Conservation (phyloP, 2,113 vertebrate genomes). For the Arothron firmamentum region DNA sequence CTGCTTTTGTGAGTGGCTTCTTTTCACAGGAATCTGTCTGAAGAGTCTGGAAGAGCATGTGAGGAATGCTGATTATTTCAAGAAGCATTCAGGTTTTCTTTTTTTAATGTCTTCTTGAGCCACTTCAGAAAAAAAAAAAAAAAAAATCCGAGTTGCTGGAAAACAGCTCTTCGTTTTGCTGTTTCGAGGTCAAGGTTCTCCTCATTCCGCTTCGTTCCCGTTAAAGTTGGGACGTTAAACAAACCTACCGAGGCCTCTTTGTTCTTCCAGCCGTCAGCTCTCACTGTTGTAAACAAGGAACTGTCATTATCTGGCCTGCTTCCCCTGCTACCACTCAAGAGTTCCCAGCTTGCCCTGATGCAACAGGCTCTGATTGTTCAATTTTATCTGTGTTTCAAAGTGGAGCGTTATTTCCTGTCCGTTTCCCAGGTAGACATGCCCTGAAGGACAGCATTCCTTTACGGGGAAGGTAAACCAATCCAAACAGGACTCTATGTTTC, state of each 20-base stretch:
- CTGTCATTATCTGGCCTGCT: slow-evolving; percentile 23
- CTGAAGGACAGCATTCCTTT: slow-evolving; percentile 24
- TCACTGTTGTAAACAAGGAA: slow-evolving; percentile 39
- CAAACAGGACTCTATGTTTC: neutral
- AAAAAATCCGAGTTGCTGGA: slow-evolving; percentile 2
- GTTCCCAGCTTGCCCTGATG: slow-evolving; percentile 46
- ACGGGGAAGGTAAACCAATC: slow-evolving; percentile 5
- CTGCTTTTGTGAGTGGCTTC: slow-evolving; percentile 8
- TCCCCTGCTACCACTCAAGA: slow-evolving; percentile 11
- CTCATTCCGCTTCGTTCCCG: slow-evolving; percentile 33
- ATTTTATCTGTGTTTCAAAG: slow-evolving; percentile 7
- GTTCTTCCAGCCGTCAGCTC: slow-evolving; percentile 23
- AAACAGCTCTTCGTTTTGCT: slow-evolving; percentile 29
- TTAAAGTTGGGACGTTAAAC: slow-evolving; percentile 32
- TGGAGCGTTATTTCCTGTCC: slow-evolving; percentile 13
- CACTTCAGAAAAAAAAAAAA: slow-evolving; percentile 4
- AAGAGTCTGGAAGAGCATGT: slow-evolving; percentile 1
- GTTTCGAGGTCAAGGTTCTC: slow-evolving; percentile 23
- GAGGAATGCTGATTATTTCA: slow-evolving; percentile 33
- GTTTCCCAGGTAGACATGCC: slow-evolving; percentile 16
- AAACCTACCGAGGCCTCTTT: slow-evolving; percentile 33
- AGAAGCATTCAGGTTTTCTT: neutral
- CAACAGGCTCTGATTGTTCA: slow-evolving; percentile 27
- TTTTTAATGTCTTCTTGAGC: slow-evolving; percentile 16
- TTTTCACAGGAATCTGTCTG: slow-evolving; percentile 28